These are phyloP conservation scores for Dendropsophus ebraccatus DNA, from an alignment of 2,113 vertebrate species.

Conservation along the genomic window DNA sequence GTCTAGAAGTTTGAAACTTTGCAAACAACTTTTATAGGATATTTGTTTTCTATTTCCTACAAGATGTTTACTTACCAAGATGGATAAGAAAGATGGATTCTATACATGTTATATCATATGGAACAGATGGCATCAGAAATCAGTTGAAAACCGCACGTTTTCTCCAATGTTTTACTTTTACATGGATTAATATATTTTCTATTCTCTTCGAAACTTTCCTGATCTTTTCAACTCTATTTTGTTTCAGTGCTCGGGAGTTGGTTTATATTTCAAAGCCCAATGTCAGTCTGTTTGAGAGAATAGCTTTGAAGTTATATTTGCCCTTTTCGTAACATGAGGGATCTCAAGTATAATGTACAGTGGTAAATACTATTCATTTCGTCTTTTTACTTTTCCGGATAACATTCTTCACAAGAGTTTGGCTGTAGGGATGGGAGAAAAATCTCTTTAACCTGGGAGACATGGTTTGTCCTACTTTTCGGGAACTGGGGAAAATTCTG, in stretches of 20 bases:
- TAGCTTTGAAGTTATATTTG: constrained; percentile 46
- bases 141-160: not conserved
- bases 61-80: too few relatives aligned
- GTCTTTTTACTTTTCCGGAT: constrained; percentile 6
- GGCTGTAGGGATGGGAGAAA: constrained; percentile 29
- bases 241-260: constrained; percentile 36
- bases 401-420: constrained; percentile 23
- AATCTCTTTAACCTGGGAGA: constrained; percentile 27
- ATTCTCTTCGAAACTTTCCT: constrained; percentile 22
- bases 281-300: constrained; percentile 47
- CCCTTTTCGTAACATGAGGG: constrained; percentile 36
- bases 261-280: constrained; percentile 46
- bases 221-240: constrained; percentile 48
- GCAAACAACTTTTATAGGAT: too few relatives aligned
- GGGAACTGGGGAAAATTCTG: not conserved
- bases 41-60: too few relatives aligned
- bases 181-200: constrained; percentile 23
- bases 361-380: constrained; percentile 48
- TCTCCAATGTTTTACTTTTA: not conserved
- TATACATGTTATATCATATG: not conserved
- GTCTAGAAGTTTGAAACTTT: too few relatives aligned
- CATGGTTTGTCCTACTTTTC: constrained; percentile 34
- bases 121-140: not conserved
- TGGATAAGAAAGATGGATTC: too few relatives aligned
- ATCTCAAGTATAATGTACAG: constrained; percentile 40